Base-by-base conservation (phyloP, 2,797 vertebrate species). In the Enteromius viviparus region DNA sequence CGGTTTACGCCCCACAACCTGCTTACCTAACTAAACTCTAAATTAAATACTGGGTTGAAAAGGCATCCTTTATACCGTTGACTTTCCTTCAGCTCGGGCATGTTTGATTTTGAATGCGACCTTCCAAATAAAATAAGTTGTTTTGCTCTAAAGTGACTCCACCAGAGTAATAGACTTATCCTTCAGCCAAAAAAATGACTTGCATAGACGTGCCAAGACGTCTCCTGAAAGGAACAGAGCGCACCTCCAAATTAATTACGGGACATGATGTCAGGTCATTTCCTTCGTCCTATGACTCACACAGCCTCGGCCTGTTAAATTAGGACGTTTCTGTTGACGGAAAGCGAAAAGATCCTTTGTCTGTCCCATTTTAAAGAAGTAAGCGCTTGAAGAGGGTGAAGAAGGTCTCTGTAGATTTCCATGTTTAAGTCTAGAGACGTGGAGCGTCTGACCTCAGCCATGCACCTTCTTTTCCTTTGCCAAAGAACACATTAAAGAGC, bases 111-210 rank as follows among this genome's bases (percentile, higher is more conserved):
- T 87, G 87, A 89, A 83, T 49, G 78, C 72, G 12, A 85, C 90
- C 90, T 91, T 94, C 94, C 94, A 95, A 94, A 93, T 91, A 90
- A 93, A 94, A 93, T 84, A 93, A 87, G 90, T 92, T 93, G 90
- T 93, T 92, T 91, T 91, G 90, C 91, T 90, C 87, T 92, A 89
- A 87, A 89, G 89, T 86, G 40, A 40, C 65, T 78, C 83, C 71
- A 42, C 17, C 49, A 23, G 84, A 78, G 71, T 71, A 68, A 79
- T 26, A n/a, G 76, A 55, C 72, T 68, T 77, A 78, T 82, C 70
- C 69, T 87, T 85, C 55, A 49, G 84, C 45, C 66, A 53, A 70
- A 66, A 66, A 86, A 86, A 69, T 80, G 81, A 82, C 83, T 84
- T 81, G 79, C 86, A 81, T 83, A 87, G 88, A 87, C 58, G 72